These are phyloP conservation scores for Eristalinus aeneus DNA, from an alignment of 2,888 invertebrate species.

Conservation along the genomic window DNA sequence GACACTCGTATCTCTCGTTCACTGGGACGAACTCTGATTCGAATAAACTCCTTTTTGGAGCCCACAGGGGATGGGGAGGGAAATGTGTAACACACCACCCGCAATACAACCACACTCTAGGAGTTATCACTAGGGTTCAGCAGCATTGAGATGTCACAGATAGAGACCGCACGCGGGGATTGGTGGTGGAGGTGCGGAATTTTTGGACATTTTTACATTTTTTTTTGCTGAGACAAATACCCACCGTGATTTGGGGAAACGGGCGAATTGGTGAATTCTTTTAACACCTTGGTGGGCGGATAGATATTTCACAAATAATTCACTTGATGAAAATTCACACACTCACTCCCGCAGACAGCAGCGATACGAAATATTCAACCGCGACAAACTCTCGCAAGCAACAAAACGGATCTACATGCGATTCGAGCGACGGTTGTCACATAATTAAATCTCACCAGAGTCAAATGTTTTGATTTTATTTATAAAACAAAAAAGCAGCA, in stretches of 20 bases:
- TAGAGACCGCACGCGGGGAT: background rate
- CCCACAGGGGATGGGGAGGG: background rate
- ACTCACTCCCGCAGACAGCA: background rate
- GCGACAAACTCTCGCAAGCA: constrained; percentile 12
- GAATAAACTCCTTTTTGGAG: background rate
- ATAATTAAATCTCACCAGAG: constrained; percentile 67
- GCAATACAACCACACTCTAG: background rate
- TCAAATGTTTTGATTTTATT: constrained; percentile 65
- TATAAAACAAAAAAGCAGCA: constrained; percentile 37
- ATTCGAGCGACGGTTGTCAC: constrained; percentile 64
- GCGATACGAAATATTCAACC: constrained; percentile 25
- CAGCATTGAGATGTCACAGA: background rate
- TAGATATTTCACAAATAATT: background rate
- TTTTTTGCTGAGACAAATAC: background rate
- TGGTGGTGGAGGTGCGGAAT: background rate
- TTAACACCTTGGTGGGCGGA: background rate
- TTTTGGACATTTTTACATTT: constrained; percentile 22
- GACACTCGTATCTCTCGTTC: background rate
- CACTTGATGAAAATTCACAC: background rate
- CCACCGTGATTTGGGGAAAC: background rate
- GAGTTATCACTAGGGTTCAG: constrained; percentile 4
- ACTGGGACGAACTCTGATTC: background rate
- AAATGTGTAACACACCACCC: background rate
- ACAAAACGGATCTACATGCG: constrained; percentile 50
- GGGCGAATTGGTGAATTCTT: background rate